phyloP scores from a whole-genome alignment of 2,888 invertebrate genomes.

The Spisula solida region DNA sequence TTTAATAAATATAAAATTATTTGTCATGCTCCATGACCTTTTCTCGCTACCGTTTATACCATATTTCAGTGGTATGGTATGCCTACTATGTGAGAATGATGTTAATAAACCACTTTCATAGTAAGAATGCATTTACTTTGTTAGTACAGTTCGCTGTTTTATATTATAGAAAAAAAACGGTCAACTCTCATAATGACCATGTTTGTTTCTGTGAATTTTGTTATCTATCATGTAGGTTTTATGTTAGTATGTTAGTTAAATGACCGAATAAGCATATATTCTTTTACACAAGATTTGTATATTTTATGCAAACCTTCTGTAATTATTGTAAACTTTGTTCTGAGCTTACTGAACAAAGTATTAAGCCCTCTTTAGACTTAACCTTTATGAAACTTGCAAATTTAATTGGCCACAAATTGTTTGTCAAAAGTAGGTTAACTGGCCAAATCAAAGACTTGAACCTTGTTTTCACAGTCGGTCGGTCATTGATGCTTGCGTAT shows the following conservation, averaged over 20 bases:
- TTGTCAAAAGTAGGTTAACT: no score
- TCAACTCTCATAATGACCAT: not conserved
- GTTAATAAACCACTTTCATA: not conserved
- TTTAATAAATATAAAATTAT: not conserved
- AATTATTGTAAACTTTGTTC: no score
- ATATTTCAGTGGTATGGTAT: not conserved
- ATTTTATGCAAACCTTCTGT: no score
- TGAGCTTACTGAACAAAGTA: no score
- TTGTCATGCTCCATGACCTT: constrained; percentile 7
- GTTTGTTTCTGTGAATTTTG: not conserved
- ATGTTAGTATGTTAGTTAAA: not conserved
- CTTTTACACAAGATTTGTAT: no score
- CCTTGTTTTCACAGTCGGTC: no score
- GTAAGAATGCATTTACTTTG: not conserved
- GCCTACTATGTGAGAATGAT: not conserved
- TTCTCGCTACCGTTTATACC: not conserved
- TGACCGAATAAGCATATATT: no score
- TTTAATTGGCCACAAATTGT: no score
- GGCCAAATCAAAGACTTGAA: no score
- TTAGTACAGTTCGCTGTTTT: not conserved
- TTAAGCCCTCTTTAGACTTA: no score
- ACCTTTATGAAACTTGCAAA: no score
- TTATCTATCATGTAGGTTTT: not conserved
- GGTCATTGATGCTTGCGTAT: no score
- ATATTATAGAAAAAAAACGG: not conserved